Evolutionary conservation across 2,888 invertebrate species (phyloP).

Genomic region (Heliconius cydno): DNA sequence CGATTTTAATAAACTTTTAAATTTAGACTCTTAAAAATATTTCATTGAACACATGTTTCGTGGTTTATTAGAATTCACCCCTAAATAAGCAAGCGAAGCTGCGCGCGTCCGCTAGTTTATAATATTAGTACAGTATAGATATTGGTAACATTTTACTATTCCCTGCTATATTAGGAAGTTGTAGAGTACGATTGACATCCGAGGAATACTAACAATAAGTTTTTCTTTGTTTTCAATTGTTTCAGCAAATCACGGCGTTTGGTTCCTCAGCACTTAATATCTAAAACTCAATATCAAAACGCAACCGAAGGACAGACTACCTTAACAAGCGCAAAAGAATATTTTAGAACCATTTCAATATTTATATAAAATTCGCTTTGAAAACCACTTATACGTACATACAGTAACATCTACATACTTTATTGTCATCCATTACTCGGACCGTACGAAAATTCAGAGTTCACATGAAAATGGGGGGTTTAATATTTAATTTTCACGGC

Average conservation of each 20-base stretch:
- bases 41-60: no score
- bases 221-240: not conserved
- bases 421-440: conserved; percentile 17
- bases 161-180: not conserved
- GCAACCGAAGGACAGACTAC: no score
- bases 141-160: no score
- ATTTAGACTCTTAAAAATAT: no score
- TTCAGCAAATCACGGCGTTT: not conserved
- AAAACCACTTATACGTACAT: not conserved
- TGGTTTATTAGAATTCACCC: no score
- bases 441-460: conserved; percentile 24
- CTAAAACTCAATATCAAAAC: not conserved
- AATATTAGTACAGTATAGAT: no score
- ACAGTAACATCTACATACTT: not conserved
- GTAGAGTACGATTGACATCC: no score
- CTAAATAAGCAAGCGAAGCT: no score
- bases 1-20: no score
- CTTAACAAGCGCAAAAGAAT: no score
- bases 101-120: no score
- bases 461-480: conserved; percentile 37
- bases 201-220: not conserved
- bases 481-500: conserved; percentile 43
- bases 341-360: not conserved
- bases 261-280: not conserved
- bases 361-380: not conserved